phyloP scores from a whole-genome alignment of 1,140 invertebrate genomes.

The Maniola jurtina region DNA sequence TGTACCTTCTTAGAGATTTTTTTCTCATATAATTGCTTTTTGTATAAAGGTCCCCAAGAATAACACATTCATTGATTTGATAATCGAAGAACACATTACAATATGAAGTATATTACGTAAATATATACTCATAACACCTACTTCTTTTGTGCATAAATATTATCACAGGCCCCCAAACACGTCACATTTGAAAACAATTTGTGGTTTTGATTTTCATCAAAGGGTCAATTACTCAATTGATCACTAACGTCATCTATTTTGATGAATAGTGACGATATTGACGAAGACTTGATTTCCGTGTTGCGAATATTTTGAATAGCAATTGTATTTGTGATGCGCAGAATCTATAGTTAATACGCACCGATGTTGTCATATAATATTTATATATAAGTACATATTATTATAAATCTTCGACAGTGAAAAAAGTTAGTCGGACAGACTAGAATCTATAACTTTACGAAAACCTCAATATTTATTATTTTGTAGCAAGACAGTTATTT shows the following conservation, averaged over 20 bases:
- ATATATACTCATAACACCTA: no score
- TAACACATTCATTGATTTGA: no score
- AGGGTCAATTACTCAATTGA: constrained; percentile 4
- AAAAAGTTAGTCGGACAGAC: no score
- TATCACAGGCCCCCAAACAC: not conserved
- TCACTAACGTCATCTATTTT: not conserved
- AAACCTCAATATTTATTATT: no score
- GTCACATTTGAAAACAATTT: constrained; percentile 1
- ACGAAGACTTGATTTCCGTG: not conserved
- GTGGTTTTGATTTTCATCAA: not conserved
- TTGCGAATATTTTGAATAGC: not conserved
- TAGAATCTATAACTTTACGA: no score
- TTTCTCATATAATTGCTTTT: not conserved
- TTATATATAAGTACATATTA: no score
- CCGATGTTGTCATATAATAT: no score
- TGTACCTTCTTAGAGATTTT: constrained; percentile 10
- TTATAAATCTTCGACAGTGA: no score
- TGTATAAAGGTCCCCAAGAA: not conserved
- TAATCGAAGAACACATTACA: no score
- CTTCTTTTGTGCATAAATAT: not conserved
- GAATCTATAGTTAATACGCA: constrained; percentile 5
- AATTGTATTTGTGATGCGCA: not conserved
- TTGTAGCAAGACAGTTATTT: no score
- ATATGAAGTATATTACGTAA: no score
- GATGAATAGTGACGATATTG: not conserved